Conservation (phyloP, 1,140 invertebrate genomes). For the Araneus ventricosus region DNA sequence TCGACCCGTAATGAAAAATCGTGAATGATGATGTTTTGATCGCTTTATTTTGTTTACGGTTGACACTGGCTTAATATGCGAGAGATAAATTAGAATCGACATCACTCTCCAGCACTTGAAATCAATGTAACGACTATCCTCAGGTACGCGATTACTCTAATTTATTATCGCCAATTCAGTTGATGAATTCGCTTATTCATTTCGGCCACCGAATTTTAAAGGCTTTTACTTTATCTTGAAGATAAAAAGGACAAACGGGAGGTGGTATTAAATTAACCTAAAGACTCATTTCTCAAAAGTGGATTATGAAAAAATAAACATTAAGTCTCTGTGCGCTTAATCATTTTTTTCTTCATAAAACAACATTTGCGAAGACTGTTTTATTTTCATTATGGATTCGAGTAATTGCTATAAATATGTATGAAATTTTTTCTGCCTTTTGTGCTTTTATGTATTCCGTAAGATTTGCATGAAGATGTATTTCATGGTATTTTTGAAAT, state of each 20-base stretch:
- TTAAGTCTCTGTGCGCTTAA: not conserved
- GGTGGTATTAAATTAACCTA: not conserved
- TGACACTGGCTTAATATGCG: constrained; percentile 69
- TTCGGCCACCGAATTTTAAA: not conserved
- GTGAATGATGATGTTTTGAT: constrained; percentile 72
- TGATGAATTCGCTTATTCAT: constrained; percentile 7
- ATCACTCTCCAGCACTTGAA: constrained; percentile 34
- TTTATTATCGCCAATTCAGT: constrained; percentile 45
- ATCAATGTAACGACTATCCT: constrained; percentile 31
- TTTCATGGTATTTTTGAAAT: too few relatives aligned
- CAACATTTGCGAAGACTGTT: not conserved
- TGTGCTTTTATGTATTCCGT: too few relatives aligned
- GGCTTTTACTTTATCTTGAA: constrained; percentile 5
- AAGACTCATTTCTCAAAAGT: not conserved
- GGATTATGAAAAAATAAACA: not conserved
- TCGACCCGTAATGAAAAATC: constrained; percentile 64
- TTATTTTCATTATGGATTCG: not conserved
- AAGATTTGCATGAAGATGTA: too few relatives aligned
- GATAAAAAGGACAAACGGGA: constrained; percentile 3
- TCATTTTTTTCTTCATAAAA: too few relatives aligned
- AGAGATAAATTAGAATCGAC: constrained; percentile 49
- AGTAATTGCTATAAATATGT: too few relatives aligned
- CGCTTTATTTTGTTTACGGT: constrained; percentile 72
- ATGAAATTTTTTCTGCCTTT: too few relatives aligned
- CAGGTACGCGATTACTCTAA: constrained; percentile 8